Base-by-base conservation (phyloP, 2,797 vertebrate genomes). In the Lepidocolaptes lacrymiger region DNA sequence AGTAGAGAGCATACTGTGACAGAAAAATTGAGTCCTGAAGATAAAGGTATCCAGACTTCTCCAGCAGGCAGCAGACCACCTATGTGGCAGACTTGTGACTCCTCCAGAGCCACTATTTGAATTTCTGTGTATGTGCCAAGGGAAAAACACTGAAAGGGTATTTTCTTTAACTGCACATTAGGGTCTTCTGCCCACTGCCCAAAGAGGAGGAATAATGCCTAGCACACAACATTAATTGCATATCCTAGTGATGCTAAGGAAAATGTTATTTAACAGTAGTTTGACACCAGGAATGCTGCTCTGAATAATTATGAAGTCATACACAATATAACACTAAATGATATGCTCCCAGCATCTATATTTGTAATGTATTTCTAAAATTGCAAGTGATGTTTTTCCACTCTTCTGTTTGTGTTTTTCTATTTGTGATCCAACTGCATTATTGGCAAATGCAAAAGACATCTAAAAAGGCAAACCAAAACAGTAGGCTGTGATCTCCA, bases 61-160 rank as follows among this genome's bases (percentile, higher is more conserved):
- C 43, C 63, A 80, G 52, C 79, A 92, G 73, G 86, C 95, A 95
- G 68, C 78, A 93, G 93, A 95, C 96, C 94, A 96, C 91, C 93
- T 95, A 89, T 96, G 96, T 88, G 89, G 94, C 85, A 91, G 83
- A 78, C 79, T 36, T 79, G 41, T 94, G 86, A 88, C 90, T 96
- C 69, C 55, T 94, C 36, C 75, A 69, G 56, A 88, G 64, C 64
- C 92, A 91, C 81, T 74, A 67, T 58, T 6, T 95, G 81, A 82
- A 63, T 89, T 96, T 85, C 51, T 94, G 51, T 75, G 55, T 49
- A 23, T 28, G 23, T 68, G 92, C 95, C 96, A 96, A 95, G 63
- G 48, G 30, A 58, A 92, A 95, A 96, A 72, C 39, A 83, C 85
- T 87, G 85, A 92, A 82, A 91, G 34, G 41, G 59, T 72, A 69